These are phyloP conservation scores for Celastrina argiolus DNA, from an alignment of 2,888 invertebrate species.

Conservation along the genomic window DNA sequence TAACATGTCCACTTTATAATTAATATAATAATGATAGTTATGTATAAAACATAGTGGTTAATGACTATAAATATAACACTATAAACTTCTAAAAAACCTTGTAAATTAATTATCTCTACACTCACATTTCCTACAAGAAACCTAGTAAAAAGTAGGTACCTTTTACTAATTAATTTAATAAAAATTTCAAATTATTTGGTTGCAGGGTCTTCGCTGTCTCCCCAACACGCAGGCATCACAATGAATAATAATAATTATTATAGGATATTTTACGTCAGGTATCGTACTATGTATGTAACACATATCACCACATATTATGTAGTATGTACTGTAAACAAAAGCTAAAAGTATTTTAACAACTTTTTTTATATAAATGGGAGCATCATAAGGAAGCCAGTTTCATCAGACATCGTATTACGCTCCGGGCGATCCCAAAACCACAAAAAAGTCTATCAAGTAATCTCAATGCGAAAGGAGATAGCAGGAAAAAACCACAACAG, in stretches of 20 bases:
- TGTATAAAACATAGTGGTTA: no score
- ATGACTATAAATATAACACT: no score
- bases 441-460: constrained; percentile 15
- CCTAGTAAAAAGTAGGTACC: neutral
- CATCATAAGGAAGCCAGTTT: neutral
- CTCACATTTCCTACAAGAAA: no score
- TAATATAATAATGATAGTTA: no score
- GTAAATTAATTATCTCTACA: no score
- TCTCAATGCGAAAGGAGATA: constrained; percentile 18
- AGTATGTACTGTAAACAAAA: no score
- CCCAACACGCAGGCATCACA: neutral
- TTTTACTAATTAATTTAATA: neutral
- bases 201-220: neutral
- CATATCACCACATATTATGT: no score
- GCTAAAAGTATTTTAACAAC: neutral
- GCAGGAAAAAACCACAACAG: constrained; percentile 13
- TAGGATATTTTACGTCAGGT: no score
- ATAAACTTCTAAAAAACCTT: no score
- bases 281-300: no score
- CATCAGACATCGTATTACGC: neutral
- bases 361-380: neutral
- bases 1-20: no score
- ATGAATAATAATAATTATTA: neutral
- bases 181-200: neutral
- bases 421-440: neutral